A percentile compares a stretch with the other conserved stretches of the same genome.
phyloP scores from a whole-genome alignment of 2,888 invertebrate species.

The Mactromeris polynyma region DNA sequence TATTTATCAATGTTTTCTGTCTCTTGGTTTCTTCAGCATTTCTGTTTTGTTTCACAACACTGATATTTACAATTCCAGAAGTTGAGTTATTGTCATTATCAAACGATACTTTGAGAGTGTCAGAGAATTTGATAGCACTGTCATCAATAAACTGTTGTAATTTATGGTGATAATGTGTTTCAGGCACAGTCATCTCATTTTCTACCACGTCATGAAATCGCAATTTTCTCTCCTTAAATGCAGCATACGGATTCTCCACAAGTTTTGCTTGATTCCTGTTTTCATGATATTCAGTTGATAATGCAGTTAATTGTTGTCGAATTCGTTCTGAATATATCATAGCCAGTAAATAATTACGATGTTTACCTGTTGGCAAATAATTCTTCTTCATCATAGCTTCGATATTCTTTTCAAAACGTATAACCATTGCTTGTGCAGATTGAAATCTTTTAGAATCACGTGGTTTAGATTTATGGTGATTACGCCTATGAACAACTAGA shows the following conservation, averaged over 20 bases:
- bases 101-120: not conserved
- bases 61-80: not conserved
- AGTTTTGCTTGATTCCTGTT: not conserved
- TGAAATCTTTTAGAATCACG: constrained; percentile 44
- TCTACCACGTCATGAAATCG: constrained; percentile 11
- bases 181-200: not conserved
- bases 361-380: constrained; percentile 31
- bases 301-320: not conserved
- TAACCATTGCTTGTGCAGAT: constrained; percentile 26
- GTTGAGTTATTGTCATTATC: not conserved
- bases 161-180: not conserved
- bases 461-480: constrained; percentile 41
- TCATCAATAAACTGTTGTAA: not conserved
- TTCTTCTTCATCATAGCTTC: constrained; percentile 57
- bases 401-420: constrained; percentile 51
- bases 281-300: not conserved
- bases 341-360: constrained; percentile 35
- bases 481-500: constrained; percentile 63
- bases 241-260: not conserved
- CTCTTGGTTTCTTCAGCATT: not conserved
- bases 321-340: constrained; percentile 48
- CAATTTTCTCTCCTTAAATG: constrained; percentile 17
- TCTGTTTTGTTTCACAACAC: not conserved
- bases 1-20: not conserved
- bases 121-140: not conserved